Evolutionary conservation across 2,888 invertebrate genomes (phyloP).

Genomic region (Bibio marci): DNA sequence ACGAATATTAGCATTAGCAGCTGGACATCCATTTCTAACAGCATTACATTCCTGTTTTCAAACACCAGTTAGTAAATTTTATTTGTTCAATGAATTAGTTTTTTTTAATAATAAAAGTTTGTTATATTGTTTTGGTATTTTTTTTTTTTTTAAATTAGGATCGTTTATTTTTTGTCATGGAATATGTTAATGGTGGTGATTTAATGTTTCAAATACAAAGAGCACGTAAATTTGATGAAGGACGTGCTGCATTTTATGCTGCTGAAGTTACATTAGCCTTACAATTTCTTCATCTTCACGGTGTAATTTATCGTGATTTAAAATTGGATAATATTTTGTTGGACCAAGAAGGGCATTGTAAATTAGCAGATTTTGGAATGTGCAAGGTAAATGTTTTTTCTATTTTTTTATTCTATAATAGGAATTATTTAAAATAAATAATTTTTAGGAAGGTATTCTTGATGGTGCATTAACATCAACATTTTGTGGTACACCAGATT

Average conservation of each 20-base stretch:
- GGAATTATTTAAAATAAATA: neutral
- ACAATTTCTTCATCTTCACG: constrained; percentile 91
- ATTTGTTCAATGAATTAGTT: too few species aligned
- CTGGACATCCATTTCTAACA: constrained; percentile 93
- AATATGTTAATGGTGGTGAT: constrained; percentile 97
- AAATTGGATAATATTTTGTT: constrained; percentile 96
- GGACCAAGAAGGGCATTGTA: constrained; percentile 90
- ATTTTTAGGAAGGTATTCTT: constrained; percentile 24
- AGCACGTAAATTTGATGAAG: constrained; percentile 94
- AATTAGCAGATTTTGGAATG: constrained; percentile 94
- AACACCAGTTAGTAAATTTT: constrained; percentile 45
- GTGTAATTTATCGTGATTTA: constrained; percentile 96
- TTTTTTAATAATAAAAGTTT: constrained; percentile 1
- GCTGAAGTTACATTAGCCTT: constrained; percentile 96
- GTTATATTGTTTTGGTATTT: too few species aligned
- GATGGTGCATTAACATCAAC: constrained; percentile 85
- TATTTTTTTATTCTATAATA: neutral
- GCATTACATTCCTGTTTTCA: constrained; percentile 96
- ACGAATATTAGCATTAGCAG: constrained; percentile 89
- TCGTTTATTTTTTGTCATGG: constrained; percentile 97
- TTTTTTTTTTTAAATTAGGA: too few species aligned
- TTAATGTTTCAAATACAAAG: constrained; percentile 99
- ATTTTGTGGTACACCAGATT: constrained; percentile 99
- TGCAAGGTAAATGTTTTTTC: constrained; percentile 80
- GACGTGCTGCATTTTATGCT: constrained; percentile 83